phyloP scores from a whole-genome alignment of 2,113 vertebrate species.

The Pungitius pungitius region DNA sequence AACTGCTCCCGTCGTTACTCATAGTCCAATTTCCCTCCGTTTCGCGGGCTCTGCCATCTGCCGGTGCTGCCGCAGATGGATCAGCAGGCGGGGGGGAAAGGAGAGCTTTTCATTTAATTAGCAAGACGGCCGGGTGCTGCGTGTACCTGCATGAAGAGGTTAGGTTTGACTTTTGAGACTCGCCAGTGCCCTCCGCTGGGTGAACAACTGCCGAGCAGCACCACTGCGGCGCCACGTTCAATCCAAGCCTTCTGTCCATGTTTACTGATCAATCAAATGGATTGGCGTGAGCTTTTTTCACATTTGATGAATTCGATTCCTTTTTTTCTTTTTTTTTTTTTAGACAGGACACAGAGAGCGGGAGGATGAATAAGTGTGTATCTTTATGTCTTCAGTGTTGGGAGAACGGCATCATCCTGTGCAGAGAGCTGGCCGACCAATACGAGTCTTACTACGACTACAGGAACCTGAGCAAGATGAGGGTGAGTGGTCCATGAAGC shows the following conservation, averaged over 20 bases:
- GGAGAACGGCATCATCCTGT: constrained; percentile 98
- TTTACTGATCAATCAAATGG: background rate
- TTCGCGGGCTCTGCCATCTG: constrained; percentile 68
- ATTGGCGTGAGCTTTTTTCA: background rate
- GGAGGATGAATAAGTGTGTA: constrained; percentile 1
- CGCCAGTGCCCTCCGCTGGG: constrained; percentile 72
- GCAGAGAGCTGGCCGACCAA: constrained; percentile 96
- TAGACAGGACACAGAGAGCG: background rate
- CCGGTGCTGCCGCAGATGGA: constrained; percentile 41
- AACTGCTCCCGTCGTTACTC: constrained; percentile 50
- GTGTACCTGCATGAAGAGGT: constrained; percentile 39
- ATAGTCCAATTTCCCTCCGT: constrained; percentile 60
- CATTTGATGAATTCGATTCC: background rate
- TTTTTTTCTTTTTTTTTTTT: background rate
- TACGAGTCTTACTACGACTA: constrained; percentile 98
- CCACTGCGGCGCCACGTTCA: constrained; percentile 12
- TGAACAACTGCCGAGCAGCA: background rate
- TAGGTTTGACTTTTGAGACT: constrained; percentile 27
- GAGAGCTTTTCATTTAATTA: constrained; percentile 75
- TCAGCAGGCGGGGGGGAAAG: constrained; percentile 52
- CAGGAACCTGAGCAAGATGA: constrained; percentile 98
- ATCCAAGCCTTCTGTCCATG: background rate
- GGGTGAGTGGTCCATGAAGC: constrained; percentile 81
- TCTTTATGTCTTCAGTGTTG: constrained; percentile 85
- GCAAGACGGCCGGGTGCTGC: constrained; percentile 45